Evolutionary conservation across 1,140 invertebrate species (phyloP), one percentile per base, ranked within the genome.

Genomic region (Bombus waltoni): DNA sequence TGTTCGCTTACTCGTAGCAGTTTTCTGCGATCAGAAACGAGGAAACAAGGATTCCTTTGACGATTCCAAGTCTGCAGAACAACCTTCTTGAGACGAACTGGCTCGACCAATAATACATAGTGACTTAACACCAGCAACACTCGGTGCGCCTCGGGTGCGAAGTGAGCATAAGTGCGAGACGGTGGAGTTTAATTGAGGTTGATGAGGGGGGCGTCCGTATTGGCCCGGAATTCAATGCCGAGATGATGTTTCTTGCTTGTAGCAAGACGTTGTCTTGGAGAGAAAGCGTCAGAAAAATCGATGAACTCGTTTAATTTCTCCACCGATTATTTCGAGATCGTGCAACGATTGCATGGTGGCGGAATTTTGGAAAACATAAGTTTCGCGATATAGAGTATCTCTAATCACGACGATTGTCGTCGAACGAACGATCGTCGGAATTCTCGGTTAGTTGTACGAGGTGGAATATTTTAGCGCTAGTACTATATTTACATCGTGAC

Each of bases 161-260:
- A 94, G 93, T 93, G 91, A 94, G 91, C 90, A 93, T 89, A 93
- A 94, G 93, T 92, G 91, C 93, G 94, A 94, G 94, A 94, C 94
- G 91, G 93, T 93, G 88, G 91, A 95, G 94, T 95, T 95, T 95
- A 95, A 95, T 95, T 95, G 95, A 95, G 94, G 95, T 95, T 95
- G 94, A 95, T 95, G 94, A 95, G 94, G 94, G 95, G 94, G 94
- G 93, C 95, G 92, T 89, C 94, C 94, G 94, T 94, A 95, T 95
- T 95, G 95, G 95, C 93, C 94, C 94, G 94, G 94, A 95, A 95
- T 95, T 94, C 95, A 95, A 94, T 94, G 94, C 93, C 93, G 93
- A 87, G 89, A 94, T 94, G 92, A 94, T 94, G 94, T 93, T 92
- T 94, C 92, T 93, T 92, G 91, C 91, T 92, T 87, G 89, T 76